A percentile compares a stretch with the other conserved stretches of the same genome.
These are phyloP conservation scores for Apis laboriosa DNA, from an alignment of 1,140 invertebrate species.

Conservation along the genomic window DNA sequence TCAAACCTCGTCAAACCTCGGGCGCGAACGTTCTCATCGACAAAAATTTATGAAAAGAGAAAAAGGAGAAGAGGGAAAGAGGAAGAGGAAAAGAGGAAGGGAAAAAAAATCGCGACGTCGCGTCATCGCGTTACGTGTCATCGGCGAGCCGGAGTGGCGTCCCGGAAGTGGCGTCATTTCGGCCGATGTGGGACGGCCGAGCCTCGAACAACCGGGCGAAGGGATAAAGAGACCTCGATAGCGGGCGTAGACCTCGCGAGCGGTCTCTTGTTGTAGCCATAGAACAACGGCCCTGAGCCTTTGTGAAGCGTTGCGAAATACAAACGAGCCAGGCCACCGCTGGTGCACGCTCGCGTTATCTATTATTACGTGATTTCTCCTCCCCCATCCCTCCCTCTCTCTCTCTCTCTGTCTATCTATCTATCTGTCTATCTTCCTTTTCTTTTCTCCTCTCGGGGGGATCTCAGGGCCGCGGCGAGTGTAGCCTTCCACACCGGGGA, in stretches of 20 bases:
- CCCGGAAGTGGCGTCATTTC: conserved; percentile 37
- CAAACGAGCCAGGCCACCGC: conserved; percentile 22
- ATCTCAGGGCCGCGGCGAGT: conserved; percentile 48
- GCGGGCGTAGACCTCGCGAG: conserved; percentile 72
- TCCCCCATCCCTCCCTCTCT: too few species aligned
- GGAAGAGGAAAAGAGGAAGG: not conserved
- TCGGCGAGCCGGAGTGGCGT: not conserved
- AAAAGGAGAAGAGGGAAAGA: not conserved
- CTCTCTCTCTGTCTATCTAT: too few species aligned
- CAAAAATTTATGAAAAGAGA: too few species aligned
- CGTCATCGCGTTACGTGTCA: conserved; percentile 10
- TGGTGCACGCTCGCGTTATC: conserved; percentile 50
- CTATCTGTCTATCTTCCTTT: too few species aligned
- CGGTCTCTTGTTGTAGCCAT: conserved; percentile 45
- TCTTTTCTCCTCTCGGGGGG: not conserved
- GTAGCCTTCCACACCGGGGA: conserved; percentile 53
- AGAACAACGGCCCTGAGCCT: conserved; percentile 65
- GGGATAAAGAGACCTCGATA: conserved; percentile 63
- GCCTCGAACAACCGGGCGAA: conserved; percentile 34
- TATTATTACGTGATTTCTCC: conserved; percentile 59
- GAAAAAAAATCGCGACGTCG: not conserved
- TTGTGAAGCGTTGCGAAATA: conserved; percentile 60
- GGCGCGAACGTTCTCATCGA: too few species aligned
- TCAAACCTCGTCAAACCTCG: too few species aligned
- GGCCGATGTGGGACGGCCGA: conserved; percentile 33